Evolutionary conservation across 2,888 invertebrate genomes (phyloP).

Genomic region (Ectobius pallidus): DNA sequence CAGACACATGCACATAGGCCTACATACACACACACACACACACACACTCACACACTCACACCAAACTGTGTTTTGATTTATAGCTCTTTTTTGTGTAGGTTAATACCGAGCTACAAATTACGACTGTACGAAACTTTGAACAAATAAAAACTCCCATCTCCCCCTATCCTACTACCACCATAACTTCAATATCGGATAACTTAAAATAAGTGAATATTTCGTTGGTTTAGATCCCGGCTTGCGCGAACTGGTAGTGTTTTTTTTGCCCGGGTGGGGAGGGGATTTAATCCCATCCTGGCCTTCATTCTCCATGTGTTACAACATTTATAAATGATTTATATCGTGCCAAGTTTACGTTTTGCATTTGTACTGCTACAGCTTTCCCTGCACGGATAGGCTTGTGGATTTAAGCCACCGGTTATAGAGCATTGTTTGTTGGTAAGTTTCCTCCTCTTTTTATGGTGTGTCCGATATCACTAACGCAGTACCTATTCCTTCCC

Average conservation of each 20-base stretch:
- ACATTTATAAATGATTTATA: neutral
- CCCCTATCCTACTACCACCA: too few species aligned
- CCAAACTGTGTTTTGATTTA: neutral
- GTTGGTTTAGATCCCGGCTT: neutral
- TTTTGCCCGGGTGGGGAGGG: neutral
- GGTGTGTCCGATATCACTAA: too few species aligned
- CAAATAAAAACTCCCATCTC: too few species aligned
- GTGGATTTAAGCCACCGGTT: neutral
- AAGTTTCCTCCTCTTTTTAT: too few species aligned
- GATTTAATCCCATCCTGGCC: neutral
- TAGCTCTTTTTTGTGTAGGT: neutral
- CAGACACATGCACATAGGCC: too few species aligned
- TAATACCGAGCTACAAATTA: neutral
- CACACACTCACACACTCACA: too few species aligned
- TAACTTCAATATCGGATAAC: neutral
- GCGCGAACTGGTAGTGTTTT: neutral
- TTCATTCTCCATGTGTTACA: neutral
- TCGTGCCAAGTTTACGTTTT: neutral
- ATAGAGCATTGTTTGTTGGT: too few species aligned
- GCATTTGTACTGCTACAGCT: neutral
- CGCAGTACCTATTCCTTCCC: too few species aligned
- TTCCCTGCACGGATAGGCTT: neutral
- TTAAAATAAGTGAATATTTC: neutral
- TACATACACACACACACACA: too few species aligned
- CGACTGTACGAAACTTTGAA: neutral